Base-by-base conservation (phyloP, 23 tunicate species). In the Trididemnum clinides region DNA sequence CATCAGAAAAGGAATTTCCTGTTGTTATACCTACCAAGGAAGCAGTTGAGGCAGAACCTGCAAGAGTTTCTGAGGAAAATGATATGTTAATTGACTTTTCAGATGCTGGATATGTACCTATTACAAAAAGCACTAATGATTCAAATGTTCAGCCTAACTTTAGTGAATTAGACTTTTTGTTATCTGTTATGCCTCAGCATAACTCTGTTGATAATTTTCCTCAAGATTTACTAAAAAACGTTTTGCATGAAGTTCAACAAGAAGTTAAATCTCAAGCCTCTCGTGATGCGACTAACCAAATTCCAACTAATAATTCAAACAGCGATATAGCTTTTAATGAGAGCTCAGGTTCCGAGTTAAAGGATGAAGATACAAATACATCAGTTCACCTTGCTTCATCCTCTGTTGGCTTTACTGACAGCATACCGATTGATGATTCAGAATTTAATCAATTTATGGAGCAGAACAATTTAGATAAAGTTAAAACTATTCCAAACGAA, bases 401-500 rank as follows among this genome's bases (percentile, higher is more conserved):
- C 57, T 57, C 15, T 27, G 81, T 82, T 33, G 92, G 82, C 0
- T 88, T 88, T 88, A 38, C 28, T 51, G 78, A 72, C 23, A 64
- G 79, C 23, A 64, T 88, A 57, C 71, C 57, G 37, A 57, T 88
- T 38, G 86, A 71, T 36, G 72, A 82, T 2, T 71, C 87, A 58
- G 92, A 88, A 32, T 88, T 88, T 82, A 64, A 72, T 25, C 23
- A 82, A 34, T 88, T 88, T 39, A 64, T 72, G 87, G 83, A 57
- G 34, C 76, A 86, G n/a, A n/a, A n/a, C n/a, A n/a, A n/a, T n/a
- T n/a, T n/a, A n/a, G n/a, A n/a, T 29, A 57, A 29, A 31, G 44
- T 71, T n/a, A n/a, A n/a, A n/a, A n/a, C n/a, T n/a, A n/a, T n/a
- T n/a, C n/a, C n/a, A n/a, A 32, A 28, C 33, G 33, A 57, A 82